Percentiles rank a stretch among this genome's conserved stretches.
These are phyloP conservation scores for Chaunax sp. DNA, from an alignment of 2,797 vertebrate species.

Conservation along the genomic window DNA sequence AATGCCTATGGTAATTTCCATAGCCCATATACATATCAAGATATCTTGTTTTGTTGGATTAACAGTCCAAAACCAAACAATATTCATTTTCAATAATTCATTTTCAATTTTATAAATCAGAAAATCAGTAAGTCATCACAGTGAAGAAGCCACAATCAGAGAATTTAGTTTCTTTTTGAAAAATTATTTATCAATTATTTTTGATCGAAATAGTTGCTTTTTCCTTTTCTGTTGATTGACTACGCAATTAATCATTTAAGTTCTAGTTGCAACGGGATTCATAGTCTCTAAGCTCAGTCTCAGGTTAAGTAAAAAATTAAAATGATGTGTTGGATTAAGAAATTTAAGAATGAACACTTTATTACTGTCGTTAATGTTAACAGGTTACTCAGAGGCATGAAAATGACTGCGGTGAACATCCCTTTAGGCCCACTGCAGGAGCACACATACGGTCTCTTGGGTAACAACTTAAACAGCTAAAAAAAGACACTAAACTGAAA, in stretches of 20 bases:
- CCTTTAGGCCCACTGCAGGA: not conserved
- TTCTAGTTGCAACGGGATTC: not conserved
- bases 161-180: not conserved
- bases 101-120: not conserved
- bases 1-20: not conserved
- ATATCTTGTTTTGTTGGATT: too few relatives aligned
- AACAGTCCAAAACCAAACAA: too few relatives aligned
- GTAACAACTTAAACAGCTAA: too few relatives aligned
- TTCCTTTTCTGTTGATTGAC: not conserved
- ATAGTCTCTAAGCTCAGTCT: not conserved
- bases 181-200: not conserved
- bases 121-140: not conserved
- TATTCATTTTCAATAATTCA: not conserved
- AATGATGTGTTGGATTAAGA: not conserved
- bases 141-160: not conserved
- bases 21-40: too few relatives aligned
- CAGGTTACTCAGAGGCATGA: constrained; percentile 20
- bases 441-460: too few relatives aligned
- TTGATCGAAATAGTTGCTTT: not conserved
- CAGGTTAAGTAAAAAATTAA: not conserved
- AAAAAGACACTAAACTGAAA: too few relatives aligned
- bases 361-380: constrained; percentile 33
- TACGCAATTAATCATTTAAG: not conserved
- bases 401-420: not conserved
- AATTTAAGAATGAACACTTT: constrained; percentile 12